Evolutionary conservation across 2,113 vertebrate genomes (phyloP).

Genomic region (Lonchura striata): DNA sequence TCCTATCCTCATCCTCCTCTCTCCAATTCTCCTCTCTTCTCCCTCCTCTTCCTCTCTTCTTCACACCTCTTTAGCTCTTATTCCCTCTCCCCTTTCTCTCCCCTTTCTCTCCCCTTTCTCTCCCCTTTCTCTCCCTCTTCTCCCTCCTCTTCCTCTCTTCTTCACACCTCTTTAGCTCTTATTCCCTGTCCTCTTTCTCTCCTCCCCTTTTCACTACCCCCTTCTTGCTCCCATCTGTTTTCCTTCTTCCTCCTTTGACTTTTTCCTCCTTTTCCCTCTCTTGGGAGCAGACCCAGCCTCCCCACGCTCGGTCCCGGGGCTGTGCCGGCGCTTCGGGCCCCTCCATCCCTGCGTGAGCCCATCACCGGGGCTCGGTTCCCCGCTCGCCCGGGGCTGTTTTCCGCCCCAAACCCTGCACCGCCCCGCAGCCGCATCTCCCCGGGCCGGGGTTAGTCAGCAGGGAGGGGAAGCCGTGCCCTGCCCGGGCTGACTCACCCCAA

Average conservation of each 20-base stretch:
- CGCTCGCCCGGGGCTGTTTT: background rate
- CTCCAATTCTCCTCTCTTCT: too few species aligned
- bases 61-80: too few species aligned
- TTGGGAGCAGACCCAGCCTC: background rate
- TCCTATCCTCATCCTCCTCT: too few species aligned
- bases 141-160: background rate
- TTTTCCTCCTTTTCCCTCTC: background rate
- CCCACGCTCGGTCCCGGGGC: accelerated
- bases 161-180: background rate
- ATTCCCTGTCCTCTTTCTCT: background rate
- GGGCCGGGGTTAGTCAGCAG: conserved; percentile 1
- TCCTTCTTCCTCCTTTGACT: background rate
- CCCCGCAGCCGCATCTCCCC: background rate
- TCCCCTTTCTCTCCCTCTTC: too few species aligned
- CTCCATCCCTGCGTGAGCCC: background rate
- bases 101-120: background rate
- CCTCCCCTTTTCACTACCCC: background rate
- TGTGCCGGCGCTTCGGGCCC: accelerated
- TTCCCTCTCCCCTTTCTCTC: background rate
- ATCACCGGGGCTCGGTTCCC: background rate
- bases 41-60: too few species aligned
- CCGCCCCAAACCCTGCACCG: background rate
- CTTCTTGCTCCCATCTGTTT: background rate
- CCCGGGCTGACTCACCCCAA: conserved; percentile 32
- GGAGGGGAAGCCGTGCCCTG: conserved; percentile 38